Base-by-base conservation (phyloP, 2,888 invertebrate genomes). In the Rapana venosa region DNA sequence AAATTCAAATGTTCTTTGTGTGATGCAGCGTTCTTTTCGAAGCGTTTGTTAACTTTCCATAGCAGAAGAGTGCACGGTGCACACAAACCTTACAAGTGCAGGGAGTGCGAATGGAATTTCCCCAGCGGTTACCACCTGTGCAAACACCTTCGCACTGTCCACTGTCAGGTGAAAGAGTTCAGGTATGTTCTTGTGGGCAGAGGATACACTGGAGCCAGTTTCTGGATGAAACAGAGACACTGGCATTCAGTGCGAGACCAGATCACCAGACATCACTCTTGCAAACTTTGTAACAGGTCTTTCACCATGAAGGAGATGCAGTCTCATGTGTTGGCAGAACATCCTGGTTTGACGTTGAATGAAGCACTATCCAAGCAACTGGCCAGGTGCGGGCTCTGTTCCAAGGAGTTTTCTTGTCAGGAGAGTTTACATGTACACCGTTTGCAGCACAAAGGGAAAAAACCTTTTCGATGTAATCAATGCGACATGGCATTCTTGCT, bases 71-170 rank as follows among this genome's bases (percentile, higher is more conserved):
- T 88, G 1, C 88, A 88, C 26, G 56, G 83, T 32, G 83, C 66
- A 32, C 36, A 66, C 20, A 88, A 88, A 47, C 36, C 83, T 35
- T 88, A 88, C 83, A 83, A 83, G 30, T 88, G 88, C 30, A 61
- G 66, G 13, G 83, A 88, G 20, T 88, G 88, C 30, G 58, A n/a
- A 22, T 66, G 32, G 26, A 35, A 83, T 2, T 88, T 83, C 79
- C 61, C 88, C 83, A 88, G 88, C 20, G 88, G 88, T 8, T 81
- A 88, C 83, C 81, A 83, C n/a, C 66, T 66, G 15, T 88, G 83
- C 36, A 30, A 47, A 26, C 88, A 88, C 47, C 13, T 83, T 0
- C 81, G 88, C n/a, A 58, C 66, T 32, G 83, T 83, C 11, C 88
- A 88, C 32, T 30, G 83, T 4, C 56, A 70, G 83, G 88, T 83